Base-by-base conservation (phyloP, 1,140 invertebrate genomes). In the Pseudomyrmex cubaensis region DNA sequence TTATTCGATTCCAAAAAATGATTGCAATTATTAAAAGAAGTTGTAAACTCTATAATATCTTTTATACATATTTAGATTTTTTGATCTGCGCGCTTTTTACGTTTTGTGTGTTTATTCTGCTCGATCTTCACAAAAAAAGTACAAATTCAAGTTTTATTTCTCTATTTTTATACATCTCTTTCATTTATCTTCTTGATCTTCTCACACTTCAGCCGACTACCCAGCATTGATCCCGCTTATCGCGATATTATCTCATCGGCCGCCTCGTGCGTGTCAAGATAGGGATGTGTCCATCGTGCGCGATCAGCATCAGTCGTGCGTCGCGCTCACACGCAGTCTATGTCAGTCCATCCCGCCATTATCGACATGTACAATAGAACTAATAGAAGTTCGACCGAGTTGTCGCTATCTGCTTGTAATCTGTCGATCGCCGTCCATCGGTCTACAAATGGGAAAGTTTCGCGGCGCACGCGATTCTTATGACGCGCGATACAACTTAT, bases 321-420 rank as follows among this genome's bases (percentile, higher is more conserved):
- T 66, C 52, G 22, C 54, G 73, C 73, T 12, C 35, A 35, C 20
- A 66, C 35, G 22, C 59, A 25, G 61, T 57, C 54, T 22, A 22
- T 64, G 22, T 69, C 70, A 56, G 17, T 20, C 46, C 67, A 64
- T 64, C 74, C n/a, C 70, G 76, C 63, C 61, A 89, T 89, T 90
- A 91, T 90, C 83, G 89, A 78, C 66, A 64, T 82, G 35, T 57
- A 63, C 84, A 85, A 89, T 87, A 88, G 86, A 88, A 91, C 87
- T 90, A 90, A 91, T 90, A 91, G 78, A 86, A 84, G 85, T 83
- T 87, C 77, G 82, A 87, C 52, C 84, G 77, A 87, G 70, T 54
- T 83, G 86, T 90, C 84, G 62, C 89, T 91, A 91, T 91, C 90
- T 82, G 84, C 67, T 90, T 87, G 87, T 91, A 91, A 91, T 89